Base-by-base conservation (phyloP, 1,140 invertebrate genomes). In the Drosophila ironensis region DNA sequence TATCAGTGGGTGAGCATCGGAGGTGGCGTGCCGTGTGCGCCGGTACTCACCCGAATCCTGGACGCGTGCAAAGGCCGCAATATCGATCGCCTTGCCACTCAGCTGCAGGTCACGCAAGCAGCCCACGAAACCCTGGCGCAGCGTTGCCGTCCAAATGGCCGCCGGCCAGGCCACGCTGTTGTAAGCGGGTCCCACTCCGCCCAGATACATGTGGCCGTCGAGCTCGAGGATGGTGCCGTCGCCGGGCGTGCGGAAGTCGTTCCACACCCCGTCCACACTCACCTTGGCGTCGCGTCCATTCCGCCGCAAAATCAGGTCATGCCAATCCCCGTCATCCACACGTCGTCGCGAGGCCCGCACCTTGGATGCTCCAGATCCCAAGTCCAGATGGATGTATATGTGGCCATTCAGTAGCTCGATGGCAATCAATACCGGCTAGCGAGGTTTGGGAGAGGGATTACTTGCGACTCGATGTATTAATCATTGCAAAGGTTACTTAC, bases 371-470 rank as follows among this genome's bases (percentile, higher is more conserved):
- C 97, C 98, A n/a, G 96, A 97, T 0, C 98, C 98, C 11, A 99
- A 91, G 89, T 98, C 96, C 47, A 98, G 91, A 67, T 98, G 95
- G 9, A 98, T 93, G 89, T 97, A 98, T 41, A 99, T 93, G 86
- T 98, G 95, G 0, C 98, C 97, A 64, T 97, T 96, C 28, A 98
- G 92, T 59, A 99, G 92, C 90, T 99, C 98, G 66, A 99, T 94
- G 6, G 97, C 97, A 87, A 99, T 97, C 37, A 98, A 93, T 89
- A 98, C 97, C 38, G 94, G 93, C 94, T 97, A 91, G 1, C 2
- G 41, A 20, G 94, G 93, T 94, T 97, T 91, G 1, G 3, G 41
- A 20, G 3, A 2, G n/a, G 3, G 16, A 24, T 40, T 37, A 22
- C 5, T 24, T 14, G 4, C n/a, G 3, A 30, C n/a, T n/a, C n/a